A percentile compares a stretch with the other conserved stretches of the same genome.
phyloP scores from a whole-genome alignment of 2,888 invertebrate genomes.

The Acronicta alni region DNA sequence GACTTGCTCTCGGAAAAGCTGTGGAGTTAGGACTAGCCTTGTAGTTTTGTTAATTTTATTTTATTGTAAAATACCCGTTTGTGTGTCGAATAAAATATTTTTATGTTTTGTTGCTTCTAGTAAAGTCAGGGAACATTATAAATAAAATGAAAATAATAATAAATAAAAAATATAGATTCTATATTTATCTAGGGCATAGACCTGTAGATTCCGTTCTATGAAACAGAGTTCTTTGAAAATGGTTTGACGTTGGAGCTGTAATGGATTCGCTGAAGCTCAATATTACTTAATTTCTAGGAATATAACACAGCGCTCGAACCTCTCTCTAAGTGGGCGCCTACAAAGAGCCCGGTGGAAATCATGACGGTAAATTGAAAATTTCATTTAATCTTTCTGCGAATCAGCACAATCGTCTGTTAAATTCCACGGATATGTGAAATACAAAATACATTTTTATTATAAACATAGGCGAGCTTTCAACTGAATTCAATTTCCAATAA shows the following conservation, averaged over 20 bases:
- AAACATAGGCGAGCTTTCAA: constrained; percentile 1
- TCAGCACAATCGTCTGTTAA: neutral
- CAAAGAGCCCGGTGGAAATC: neutral
- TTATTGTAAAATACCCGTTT: too few relatives aligned
- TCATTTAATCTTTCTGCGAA: constrained; percentile 8
- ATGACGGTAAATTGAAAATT: neutral
- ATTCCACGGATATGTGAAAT: constrained; percentile 5
- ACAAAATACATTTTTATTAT: neutral
- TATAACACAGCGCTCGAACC: neutral
- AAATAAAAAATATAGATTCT: too few relatives aligned
- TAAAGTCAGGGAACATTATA: too few relatives aligned
- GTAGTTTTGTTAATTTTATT: too few relatives aligned
- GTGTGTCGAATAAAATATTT: too few relatives aligned
- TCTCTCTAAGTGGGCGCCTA: constrained; percentile 12
- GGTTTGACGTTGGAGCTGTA: neutral
- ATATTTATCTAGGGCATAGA: neutral
- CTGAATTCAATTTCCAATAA: constrained; percentile 20
- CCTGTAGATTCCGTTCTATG: neutral
- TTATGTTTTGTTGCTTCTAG: too few relatives aligned
- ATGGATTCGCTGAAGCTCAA: neutral
- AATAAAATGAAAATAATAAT: too few relatives aligned
- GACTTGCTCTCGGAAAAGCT: constrained; percentile 55
- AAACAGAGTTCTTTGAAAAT: neutral
- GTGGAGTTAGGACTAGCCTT: constrained; percentile 7
- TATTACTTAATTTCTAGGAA: neutral